A percentile compares a stretch with the other conserved stretches of the same genome.
Conservation (phyloP, 2,797 vertebrate species). For the Notolepis coatsorum region DNA sequence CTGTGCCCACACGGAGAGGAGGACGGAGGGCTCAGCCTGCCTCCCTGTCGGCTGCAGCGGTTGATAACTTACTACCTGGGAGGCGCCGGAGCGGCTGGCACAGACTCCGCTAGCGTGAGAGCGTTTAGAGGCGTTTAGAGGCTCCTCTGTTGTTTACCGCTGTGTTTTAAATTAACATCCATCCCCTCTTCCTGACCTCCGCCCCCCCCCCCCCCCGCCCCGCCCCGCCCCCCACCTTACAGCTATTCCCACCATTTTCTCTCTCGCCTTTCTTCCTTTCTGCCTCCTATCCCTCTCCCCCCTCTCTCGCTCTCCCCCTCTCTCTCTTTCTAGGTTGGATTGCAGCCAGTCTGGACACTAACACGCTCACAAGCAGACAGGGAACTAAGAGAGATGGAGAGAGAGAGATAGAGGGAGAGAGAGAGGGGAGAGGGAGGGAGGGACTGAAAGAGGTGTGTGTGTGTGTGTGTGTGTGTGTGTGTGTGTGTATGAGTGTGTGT, state of each 20-base stretch:
- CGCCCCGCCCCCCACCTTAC: neutral
- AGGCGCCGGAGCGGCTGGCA: slow-evolving; percentile 33
- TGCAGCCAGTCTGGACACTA: slow-evolving; percentile 49
- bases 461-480: slow-evolving; percentile 18
- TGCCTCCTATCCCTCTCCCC: slow-evolving; percentile 1
- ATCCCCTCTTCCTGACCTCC: too few species aligned
- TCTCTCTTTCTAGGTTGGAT: slow-evolving; percentile 49
- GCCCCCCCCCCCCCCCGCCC: too few species aligned
- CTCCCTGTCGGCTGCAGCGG: slow-evolving; percentile 20
- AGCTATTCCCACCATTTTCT: too few species aligned
- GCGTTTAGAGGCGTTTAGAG: too few species aligned
- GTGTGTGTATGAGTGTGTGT: slow-evolving; percentile 33
- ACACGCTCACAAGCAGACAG: slow-evolving; percentile 48
- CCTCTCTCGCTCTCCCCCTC: slow-evolving; percentile 28
- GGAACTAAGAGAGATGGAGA: neutral
- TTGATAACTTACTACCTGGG: slow-evolving; percentile 44
- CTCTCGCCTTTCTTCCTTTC: slow-evolving; percentile 9
- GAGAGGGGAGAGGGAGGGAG: slow-evolving; percentile 28
- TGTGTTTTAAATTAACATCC: too few species aligned
- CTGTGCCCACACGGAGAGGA: slow-evolving; percentile 51
- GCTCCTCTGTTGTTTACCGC: slow-evolving; percentile 30
- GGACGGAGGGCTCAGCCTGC: slow-evolving; percentile 7
- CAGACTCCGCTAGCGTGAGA: slow-evolving; percentile 9
- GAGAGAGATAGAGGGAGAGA: neutral
- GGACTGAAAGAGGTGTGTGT: slow-evolving; percentile 29